A percentile compares a stretch with the other conserved stretches of the same genome.
phyloP scores from a whole-genome alignment of 2,113 vertebrate species.

The Tiliqua scincoides region DNA sequence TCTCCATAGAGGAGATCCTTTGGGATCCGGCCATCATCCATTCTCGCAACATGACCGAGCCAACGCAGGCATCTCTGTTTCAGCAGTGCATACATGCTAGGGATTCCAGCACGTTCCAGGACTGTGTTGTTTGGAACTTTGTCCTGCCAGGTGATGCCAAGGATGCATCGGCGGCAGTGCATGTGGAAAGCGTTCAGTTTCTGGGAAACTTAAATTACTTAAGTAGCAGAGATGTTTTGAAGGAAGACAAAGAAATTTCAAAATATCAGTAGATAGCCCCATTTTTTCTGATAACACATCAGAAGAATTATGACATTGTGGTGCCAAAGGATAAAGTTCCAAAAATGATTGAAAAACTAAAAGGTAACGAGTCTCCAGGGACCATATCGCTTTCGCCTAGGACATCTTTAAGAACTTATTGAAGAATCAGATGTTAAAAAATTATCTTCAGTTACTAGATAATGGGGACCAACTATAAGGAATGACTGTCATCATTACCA shows the following conservation, averaged over 20 bases:
- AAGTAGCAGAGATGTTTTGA: neutral
- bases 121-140: too few species aligned
- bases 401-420: neutral
- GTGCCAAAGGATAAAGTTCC: neutral
- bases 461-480: neutral
- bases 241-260: neutral
- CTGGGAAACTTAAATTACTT: neutral
- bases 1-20: too few species aligned
- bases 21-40: too few species aligned
- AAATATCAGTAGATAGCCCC: too few species aligned
- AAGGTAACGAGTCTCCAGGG: neutral
- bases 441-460: neutral
- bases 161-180: too few species aligned
- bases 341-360: neutral
- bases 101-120: too few species aligned
- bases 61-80: neutral
- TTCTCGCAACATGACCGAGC: too few species aligned
- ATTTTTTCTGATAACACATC: neutral
- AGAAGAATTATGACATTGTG: neutral
- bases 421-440: neutral
- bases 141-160: too few species aligned
- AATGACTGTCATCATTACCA: neutral
- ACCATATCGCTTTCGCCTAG: neutral
- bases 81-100: too few species aligned
- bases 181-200: too few species aligned